Percentiles rank a stretch among this genome's conserved stretches.
Conservation (phyloP, 1,140 invertebrate species). For the Homarus americanus region DNA sequence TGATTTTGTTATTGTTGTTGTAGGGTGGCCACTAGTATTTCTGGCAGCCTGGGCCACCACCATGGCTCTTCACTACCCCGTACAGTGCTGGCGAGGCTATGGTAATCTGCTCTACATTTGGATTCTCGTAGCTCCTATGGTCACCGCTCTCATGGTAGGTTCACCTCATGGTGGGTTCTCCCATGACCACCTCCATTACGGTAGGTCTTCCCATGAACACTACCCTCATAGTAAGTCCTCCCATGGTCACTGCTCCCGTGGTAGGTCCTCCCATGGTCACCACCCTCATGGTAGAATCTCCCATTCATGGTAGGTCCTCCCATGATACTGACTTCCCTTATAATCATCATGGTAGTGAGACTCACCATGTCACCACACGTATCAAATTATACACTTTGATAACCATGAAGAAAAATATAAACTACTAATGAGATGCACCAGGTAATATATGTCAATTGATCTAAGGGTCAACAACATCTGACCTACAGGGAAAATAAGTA, state of each 20-base stretch:
- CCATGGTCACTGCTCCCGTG: background rate
- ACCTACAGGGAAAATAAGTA: no score
- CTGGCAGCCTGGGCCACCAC: conserved; percentile 41
- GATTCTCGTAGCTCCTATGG: conserved; percentile 62
- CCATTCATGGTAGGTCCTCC: background rate
- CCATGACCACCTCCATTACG: background rate
- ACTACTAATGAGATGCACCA: no score
- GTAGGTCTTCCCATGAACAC: background rate
- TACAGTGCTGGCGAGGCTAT: conserved; percentile 48
- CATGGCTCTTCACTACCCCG: conserved; percentile 45
- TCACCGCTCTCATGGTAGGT: conserved; percentile 50
- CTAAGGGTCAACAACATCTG: no score
- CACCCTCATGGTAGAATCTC: background rate
- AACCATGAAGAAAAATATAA: no score
- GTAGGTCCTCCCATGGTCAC: background rate
- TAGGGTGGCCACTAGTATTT: conserved; percentile 45
- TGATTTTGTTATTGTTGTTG: no score
- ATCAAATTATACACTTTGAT: no score
- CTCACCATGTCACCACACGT: no score
- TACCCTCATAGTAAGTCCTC: no score
- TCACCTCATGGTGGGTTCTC: background rate
- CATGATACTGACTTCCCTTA: no score
- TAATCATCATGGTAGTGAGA: no score
- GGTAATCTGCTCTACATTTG: conserved; percentile 37
- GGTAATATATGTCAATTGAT: no score